Conservation (phyloP, 2,113 vertebrate genomes). For the Cephalopholis sonnerati region DNA sequence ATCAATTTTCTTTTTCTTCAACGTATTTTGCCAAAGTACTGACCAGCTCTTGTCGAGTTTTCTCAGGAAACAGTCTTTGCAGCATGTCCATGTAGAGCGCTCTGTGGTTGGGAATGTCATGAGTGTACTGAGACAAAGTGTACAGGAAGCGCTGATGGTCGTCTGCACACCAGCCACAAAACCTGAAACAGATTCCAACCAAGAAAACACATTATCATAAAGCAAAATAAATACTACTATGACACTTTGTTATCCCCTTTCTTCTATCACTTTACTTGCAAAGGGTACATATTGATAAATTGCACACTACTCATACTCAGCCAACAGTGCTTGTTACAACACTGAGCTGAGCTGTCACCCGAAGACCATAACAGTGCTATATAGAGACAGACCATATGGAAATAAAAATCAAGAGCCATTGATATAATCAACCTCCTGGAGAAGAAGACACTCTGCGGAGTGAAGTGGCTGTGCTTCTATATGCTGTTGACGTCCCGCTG, state of each 20-base stretch:
- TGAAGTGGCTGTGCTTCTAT: slow-evolving; percentile 23
- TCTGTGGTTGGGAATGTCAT: slow-evolving; percentile 85
- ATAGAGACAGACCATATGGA: neutral
- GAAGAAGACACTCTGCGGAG: slow-evolving; percentile 22
- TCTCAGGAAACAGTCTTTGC: slow-evolving; percentile 88
- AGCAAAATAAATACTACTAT: neutral
- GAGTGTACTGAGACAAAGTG: slow-evolving; percentile 86
- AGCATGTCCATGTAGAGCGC: slow-evolving; percentile 90
- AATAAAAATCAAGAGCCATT: slow-evolving; percentile 24
- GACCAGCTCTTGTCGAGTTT: slow-evolving; percentile 89
- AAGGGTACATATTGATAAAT: neutral
- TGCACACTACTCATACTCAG: neutral
- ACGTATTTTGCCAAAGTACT: slow-evolving; percentile 63
- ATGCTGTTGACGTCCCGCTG: slow-evolving; percentile 25
- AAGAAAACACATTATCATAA: slow-evolving; percentile 11
- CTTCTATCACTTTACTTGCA: neutral
- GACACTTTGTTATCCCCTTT: neutral
- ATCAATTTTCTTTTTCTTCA: neutral
- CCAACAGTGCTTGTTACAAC: neutral
- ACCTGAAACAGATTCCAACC: slow-evolving; percentile 77
- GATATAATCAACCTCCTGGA: slow-evolving; percentile 49
- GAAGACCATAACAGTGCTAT: too few relatives aligned
- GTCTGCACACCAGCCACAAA: slow-evolving; percentile 86
- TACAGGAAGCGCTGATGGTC: slow-evolving; percentile 89
- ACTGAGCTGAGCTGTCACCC: too few relatives aligned